Base-by-base conservation (phyloP, 2,113 vertebrate genomes). In the Dinomys branickii region DNA sequence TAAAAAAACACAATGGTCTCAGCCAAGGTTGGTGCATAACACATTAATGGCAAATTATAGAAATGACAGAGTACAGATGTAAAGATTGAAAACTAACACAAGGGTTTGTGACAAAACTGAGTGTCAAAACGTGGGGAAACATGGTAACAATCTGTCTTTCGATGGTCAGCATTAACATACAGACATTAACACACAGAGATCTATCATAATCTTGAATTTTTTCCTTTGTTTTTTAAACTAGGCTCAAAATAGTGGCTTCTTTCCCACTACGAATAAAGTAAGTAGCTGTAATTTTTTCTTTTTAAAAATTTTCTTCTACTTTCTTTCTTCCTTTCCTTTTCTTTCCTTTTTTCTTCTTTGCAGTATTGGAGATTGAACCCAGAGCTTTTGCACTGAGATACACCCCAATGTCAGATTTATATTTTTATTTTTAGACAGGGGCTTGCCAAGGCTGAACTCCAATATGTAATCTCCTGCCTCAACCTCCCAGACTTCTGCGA, bases 201-300 rank as follows among this genome's bases (percentile, higher is more conserved):
- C 54, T 83, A 73, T 52, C 30, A 50, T 28, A 56, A 89, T 35
- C 44, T n/a, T 33, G 5, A 63, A 89, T 73, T 1, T 52, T 83
- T 75, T 65, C 47, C 24, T 88, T 85, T 9, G 8, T 58, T 94
- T 88, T 61, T 44, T 30, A 80, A 58, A 85, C n/a, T 38, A 82
- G 83, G 26, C 28, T 88, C 63, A 94, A 84, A 91, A 41, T 84
- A 56, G 67, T 83, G n/a, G 63, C 87, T 93, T 63, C 54, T 94
- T 87, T 86, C 89, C 67, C n/a, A 93, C 24, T 47, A 24, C 19
- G 52, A 90, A 81, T 61, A 90, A 85, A 96, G 65, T 10, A 80
- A 82, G n/a, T 85, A 61, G n/a, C 5, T 85, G 91, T 56, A 75
- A 82, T 10, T 81, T 56, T 90, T 97, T 54, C 10, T 11, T 10